Evolutionary conservation across 2,888 invertebrate genomes (phyloP).

Genomic region (Drosophila anomelani): DNA sequence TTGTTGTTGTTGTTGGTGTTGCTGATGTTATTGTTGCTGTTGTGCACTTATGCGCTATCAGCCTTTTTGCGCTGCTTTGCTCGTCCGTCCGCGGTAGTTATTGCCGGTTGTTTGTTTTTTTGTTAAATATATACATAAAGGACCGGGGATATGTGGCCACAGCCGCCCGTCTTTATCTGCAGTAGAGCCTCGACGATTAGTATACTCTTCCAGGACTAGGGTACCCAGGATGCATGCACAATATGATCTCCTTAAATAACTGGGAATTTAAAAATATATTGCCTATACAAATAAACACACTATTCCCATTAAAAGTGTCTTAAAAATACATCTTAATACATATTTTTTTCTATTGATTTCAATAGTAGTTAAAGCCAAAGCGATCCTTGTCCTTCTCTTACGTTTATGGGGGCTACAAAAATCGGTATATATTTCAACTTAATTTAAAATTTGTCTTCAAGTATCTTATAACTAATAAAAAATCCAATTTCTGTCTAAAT

Average conservation of each 20-base stretch:
- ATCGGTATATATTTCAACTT: not conserved
- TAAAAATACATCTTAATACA: not conserved
- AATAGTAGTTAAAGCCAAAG: not conserved
- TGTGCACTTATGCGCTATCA: constrained; percentile 78
- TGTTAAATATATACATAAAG: constrained; percentile 25
- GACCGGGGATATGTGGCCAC: constrained; percentile 46
- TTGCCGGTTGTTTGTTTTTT: constrained; percentile 53
- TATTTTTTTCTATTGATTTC: not conserved
- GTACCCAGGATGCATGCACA: not conserved
- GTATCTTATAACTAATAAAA: not conserved
- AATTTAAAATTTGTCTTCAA: not conserved
- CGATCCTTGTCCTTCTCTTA: not conserved
- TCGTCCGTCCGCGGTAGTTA: constrained; percentile 43
- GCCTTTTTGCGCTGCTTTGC: constrained; percentile 58
- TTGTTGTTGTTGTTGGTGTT: constrained; percentile 31
- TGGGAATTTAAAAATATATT: too few species aligned
- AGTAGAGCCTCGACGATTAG: constrained; percentile 53
- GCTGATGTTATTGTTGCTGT: constrained; percentile 48
- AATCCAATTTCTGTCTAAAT: not conserved
- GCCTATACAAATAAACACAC: too few species aligned
- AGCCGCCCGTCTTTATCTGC: constrained; percentile 63
- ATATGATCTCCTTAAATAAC: too few species aligned
- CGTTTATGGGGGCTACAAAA: too few species aligned
- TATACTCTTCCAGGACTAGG: constrained; percentile 43
- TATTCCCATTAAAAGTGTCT: not conserved